Evolutionary conservation across 2,797 vertebrate species (phyloP).

Genomic region (Ceryle rudis): DNA sequence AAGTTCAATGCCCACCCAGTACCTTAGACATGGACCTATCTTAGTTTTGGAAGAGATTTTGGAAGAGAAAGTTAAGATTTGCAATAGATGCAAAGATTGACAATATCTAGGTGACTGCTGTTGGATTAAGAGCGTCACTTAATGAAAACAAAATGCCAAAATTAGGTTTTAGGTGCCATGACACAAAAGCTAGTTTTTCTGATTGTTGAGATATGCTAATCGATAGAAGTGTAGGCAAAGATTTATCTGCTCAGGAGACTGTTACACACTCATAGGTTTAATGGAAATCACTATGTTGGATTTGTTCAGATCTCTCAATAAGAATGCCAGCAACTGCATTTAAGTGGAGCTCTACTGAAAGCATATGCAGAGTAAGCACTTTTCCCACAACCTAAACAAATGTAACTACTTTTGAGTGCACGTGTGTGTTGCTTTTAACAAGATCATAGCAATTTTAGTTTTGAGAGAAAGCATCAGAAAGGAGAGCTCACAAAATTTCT

Average conservation of each 20-base stretch:
- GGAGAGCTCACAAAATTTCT: neutral
- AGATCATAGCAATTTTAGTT: conserved; percentile 40
- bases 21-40: neutral
- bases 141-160: neutral
- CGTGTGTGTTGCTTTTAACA: neutral
- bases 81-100: neutral
- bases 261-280: conserved; percentile 62
- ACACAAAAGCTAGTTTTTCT: neutral
- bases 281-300: conserved; percentile 69
- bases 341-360: conserved; percentile 74
- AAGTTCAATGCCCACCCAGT: neutral
- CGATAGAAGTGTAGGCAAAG: neutral
- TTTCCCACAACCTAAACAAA: conserved; percentile 12
- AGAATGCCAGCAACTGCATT: conserved; percentile 69
- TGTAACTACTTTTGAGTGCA: neutral
- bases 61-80: neutral
- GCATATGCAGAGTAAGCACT: conserved; percentile 63
- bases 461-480: conserved; percentile 41
- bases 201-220: neutral
- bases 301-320: conserved; percentile 68
- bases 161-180: neutral
- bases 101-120: neutral
- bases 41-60: neutral
- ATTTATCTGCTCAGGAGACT: conserved; percentile 33
- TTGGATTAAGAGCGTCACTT: neutral